phyloP scores from a whole-genome alignment of 2,797 vertebrate species.

The Euthynnus affinis region DNA sequence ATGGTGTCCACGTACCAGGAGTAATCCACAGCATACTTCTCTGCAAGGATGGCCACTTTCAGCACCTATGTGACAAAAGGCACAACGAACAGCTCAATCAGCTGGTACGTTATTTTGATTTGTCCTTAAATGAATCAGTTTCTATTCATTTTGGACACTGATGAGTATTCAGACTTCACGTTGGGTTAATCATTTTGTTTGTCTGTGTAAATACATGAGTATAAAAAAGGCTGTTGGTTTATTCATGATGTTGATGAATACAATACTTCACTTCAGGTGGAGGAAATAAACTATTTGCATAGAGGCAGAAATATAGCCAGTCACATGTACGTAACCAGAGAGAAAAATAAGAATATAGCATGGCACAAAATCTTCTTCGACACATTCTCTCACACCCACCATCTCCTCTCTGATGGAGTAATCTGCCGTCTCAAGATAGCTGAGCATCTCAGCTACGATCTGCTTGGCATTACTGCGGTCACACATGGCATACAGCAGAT shows the following conservation, averaged over 20 bases:
- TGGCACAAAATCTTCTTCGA: not conserved
- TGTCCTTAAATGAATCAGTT: not conserved
- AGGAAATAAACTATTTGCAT: not conserved
- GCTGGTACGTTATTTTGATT: not conserved
- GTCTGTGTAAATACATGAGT: not conserved
- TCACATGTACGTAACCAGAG: not conserved
- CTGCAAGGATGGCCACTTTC: slow-evolving; percentile 97
- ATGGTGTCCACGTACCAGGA: slow-evolving; percentile 99
- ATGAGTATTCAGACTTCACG: not conserved
- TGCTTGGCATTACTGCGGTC: slow-evolving; percentile 95
- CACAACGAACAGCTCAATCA: not conserved
- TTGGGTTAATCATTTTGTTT: not conserved
- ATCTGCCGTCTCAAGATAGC: slow-evolving; percentile 93
- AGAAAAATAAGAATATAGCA: not conserved
- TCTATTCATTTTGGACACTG: not conserved
- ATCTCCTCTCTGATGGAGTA: slow-evolving; percentile 96
- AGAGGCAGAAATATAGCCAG: not conserved
- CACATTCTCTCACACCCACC: slow-evolving; percentile 73
- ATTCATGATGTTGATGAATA: not conserved
- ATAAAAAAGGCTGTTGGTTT: not conserved
- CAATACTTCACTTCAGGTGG: not conserved
- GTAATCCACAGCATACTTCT: slow-evolving; percentile 98
- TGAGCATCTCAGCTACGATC: slow-evolving; percentile 94
- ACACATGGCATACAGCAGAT: slow-evolving; percentile 95
- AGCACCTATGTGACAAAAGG: slow-evolving; percentile 86